Conservation (phyloP, 2,888 invertebrate species). For the Drosophila diplacantha region DNA sequence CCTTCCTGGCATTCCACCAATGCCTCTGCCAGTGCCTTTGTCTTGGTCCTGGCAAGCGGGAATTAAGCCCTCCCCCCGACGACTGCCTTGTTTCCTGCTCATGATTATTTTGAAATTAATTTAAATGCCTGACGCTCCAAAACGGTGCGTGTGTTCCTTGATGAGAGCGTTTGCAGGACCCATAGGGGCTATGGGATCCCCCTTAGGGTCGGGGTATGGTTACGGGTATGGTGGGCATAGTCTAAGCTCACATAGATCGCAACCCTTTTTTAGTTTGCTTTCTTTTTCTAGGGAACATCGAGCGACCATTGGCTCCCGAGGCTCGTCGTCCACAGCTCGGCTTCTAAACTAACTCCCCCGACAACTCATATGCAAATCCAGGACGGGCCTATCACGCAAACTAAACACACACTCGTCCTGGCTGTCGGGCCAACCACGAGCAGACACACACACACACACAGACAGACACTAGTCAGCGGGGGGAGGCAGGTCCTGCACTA, state of each 20-base stretch:
- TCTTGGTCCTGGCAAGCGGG: constrained; percentile 33
- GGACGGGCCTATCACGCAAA: constrained; percentile 59
- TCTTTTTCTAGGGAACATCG: not conserved
- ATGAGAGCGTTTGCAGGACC: not conserved
- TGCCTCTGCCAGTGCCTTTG: constrained; percentile 39
- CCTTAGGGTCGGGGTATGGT: too few species aligned
- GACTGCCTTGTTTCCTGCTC: constrained; percentile 43
- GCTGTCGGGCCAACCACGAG: constrained; percentile 33
- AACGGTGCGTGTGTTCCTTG: not conserved
- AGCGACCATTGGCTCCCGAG: constrained; percentile 4
- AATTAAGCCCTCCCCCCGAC: constrained; percentile 40
- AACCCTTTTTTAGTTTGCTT: constrained; percentile 3
- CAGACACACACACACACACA: not conserved
- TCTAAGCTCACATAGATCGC: not conserved
- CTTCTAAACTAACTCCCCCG: constrained; percentile 30
- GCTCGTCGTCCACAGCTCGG: not conserved
- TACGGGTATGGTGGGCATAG: not conserved
- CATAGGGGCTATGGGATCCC: not conserved
- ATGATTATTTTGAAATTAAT: constrained; percentile 71
- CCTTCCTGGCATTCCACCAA: not conserved
- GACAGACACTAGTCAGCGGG: constrained; percentile 3
- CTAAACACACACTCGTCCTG: constrained; percentile 49
- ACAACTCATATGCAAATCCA: constrained; percentile 51
- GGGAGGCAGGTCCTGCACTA: constrained; percentile 46
- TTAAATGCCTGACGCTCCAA: constrained; percentile 51